phyloP scores from a whole-genome alignment of 2,797 vertebrate genomes.

The Propithecus deckenii region DNA sequence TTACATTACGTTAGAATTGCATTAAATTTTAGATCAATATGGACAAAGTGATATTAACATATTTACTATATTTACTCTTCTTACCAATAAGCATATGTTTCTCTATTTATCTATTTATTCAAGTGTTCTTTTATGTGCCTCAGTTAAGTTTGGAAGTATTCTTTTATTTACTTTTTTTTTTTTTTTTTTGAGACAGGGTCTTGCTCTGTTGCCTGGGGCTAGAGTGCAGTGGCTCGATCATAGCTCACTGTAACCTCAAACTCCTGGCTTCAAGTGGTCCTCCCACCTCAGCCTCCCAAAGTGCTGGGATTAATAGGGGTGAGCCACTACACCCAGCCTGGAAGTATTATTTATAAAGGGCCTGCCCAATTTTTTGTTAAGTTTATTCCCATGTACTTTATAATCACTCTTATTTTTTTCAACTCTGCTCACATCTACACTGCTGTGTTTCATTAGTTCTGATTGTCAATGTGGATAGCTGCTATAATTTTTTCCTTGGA shows the following conservation, averaged over 20 bases:
- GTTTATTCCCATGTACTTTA: neutral
- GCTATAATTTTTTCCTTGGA: neutral
- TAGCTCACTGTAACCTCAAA: neutral
- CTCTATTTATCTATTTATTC: neutral
- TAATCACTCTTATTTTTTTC: neutral
- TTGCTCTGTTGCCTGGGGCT: neutral
- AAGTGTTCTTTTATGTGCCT: neutral
- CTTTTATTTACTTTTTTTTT: neutral
- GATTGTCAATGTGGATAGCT: neutral
- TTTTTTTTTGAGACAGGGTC: neutral
- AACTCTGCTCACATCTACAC: neutral
- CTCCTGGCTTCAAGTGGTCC: neutral
- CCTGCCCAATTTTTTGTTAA: neutral
- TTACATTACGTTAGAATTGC: neutral
- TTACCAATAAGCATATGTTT: neutral
- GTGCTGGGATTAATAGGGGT: neutral
- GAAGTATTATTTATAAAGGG: neutral
- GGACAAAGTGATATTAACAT: neutral
- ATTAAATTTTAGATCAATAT: conserved; percentile 9
- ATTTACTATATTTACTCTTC: neutral
- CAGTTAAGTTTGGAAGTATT: neutral
- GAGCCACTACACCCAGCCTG: neutral
- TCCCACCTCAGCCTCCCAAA: neutral
- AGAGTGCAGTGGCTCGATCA: neutral
- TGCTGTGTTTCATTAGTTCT: neutral